Evolutionary conservation across 2,888 invertebrate genomes (phyloP).

Genomic region (Rotaria magnacalcarata): DNA sequence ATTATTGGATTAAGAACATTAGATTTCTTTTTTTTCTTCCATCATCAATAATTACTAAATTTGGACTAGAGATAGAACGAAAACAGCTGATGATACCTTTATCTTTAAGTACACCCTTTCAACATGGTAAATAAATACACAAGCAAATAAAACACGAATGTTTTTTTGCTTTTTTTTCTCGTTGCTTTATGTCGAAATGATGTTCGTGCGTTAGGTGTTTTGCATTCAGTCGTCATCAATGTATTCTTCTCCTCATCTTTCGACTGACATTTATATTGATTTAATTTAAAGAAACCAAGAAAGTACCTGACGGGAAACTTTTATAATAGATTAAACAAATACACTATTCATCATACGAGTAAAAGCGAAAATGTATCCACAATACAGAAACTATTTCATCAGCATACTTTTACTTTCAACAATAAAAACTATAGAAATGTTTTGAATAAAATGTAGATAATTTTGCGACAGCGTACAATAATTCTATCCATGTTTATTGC

Average conservation of each 20-base stretch:
- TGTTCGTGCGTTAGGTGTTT: background rate
- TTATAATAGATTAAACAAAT: background rate
- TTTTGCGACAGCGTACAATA: no score
- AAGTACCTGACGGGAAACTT: background rate
- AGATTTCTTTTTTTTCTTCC: background rate
- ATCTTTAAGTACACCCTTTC: slow-evolving; percentile 7
- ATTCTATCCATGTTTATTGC: no score
- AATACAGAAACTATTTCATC: background rate
- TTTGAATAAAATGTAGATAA: no score
- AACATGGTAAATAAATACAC: background rate
- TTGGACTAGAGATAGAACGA: background rate
- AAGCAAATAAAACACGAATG: background rate
- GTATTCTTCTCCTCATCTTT: background rate
- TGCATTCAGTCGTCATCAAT: background rate
- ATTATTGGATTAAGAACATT: background rate
- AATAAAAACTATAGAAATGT: no score
- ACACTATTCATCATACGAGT: no score
- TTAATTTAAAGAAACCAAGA: background rate
- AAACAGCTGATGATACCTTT: slow-evolving; percentile 14
- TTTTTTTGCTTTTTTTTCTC: background rate
- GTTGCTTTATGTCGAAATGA: background rate
- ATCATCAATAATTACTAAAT: background rate
- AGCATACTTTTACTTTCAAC: no score
- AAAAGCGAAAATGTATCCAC: no score
- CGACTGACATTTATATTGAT: background rate